These are phyloP conservation scores for Coracopsis vasa DNA, from an alignment of 2,113 vertebrate genomes.

Conservation along the genomic window DNA sequence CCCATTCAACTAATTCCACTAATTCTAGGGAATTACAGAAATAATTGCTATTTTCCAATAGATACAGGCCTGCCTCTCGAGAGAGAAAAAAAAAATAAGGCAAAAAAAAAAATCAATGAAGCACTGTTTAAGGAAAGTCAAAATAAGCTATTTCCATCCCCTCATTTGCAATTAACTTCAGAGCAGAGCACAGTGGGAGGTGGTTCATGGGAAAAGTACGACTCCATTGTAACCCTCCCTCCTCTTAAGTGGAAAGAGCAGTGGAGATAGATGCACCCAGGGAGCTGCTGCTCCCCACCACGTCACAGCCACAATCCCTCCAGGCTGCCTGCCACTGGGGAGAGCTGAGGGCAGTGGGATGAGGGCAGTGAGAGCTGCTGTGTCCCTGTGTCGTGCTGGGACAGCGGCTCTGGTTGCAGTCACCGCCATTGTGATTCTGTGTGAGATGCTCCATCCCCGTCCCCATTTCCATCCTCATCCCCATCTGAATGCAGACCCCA, in stretches of 20 bases:
- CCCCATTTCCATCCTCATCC: background rate
- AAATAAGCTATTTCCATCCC: conserved; percentile 70
- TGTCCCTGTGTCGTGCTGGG: background rate
- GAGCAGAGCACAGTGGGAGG: conserved; percentile 60
- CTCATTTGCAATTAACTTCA: conserved; percentile 69
- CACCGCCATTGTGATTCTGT: background rate
- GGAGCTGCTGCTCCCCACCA: background rate
- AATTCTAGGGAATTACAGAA: conserved; percentile 67
- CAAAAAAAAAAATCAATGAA: conserved; percentile 18
- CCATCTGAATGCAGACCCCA: background rate
- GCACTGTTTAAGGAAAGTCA: conserved; percentile 64
- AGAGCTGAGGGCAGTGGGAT: background rate
- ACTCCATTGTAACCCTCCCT: background rate
- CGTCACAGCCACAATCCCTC: accelerated
- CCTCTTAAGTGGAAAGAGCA: background rate
- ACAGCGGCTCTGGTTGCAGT: accelerated
- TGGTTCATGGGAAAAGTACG: conserved; percentile 39
- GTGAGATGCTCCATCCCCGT: background rate
- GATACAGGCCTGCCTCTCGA: conserved; percentile 59
- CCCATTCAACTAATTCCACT: conserved; percentile 62
- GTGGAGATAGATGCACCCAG: background rate
- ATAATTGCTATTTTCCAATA: conserved; percentile 69
- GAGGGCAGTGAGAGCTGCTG: background rate
- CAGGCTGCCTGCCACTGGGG: accelerated
- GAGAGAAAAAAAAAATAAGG: background rate